Evolutionary conservation across 2,113 vertebrate species (phyloP), one percentile per base, ranked within the genome.

Genomic region (Deroptyus accipitrinus): DNA sequence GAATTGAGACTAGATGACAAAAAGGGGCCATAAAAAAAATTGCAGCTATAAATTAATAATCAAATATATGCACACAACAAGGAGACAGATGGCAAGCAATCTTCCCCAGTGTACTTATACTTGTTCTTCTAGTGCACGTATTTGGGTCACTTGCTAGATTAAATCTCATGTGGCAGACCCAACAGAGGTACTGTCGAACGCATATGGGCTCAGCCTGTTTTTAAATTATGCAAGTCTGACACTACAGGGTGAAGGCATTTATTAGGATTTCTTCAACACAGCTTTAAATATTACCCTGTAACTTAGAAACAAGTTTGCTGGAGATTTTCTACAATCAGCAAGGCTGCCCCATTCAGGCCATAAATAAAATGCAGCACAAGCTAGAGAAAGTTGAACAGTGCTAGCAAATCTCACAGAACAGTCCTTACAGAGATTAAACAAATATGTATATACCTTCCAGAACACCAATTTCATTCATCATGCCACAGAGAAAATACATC

Each of bases 101-200:
- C 97, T 95, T 96, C 95, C 96, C 94, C 74, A 70, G 54, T 54
- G 96, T 95, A 95, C 92, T 94, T 97, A 95, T 28, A 94, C 88
- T 92, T 92, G 95, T 93, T 96, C 96, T 85, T 91, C 93, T 86
- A 85, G 80, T 77, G 86, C 77, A 78, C 31, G 16, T 96, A 98
- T 98, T 72, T 97, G 96, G 97, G 97, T 98, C 98, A 98, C 84
- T 97, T 97, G 94, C 95, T 97, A 95, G 83, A 97, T 97, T 96
- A 97, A 97, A 96, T 79, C 79, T 91, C 96, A 91, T 80, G 90
- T 95, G 97, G 96, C 88, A 92, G 79, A 83, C 90, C 96, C 96
- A 92, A 59, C 25, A 81, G 90, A 95, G 69, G 86, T 93, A 90
- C 92, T 68, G 92, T 49, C 11, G 35, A 93, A 89, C 13, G 46